phyloP scores from a whole-genome alignment of 2,113 vertebrate genomes.

The Melanerpes aurifrons region DNA sequence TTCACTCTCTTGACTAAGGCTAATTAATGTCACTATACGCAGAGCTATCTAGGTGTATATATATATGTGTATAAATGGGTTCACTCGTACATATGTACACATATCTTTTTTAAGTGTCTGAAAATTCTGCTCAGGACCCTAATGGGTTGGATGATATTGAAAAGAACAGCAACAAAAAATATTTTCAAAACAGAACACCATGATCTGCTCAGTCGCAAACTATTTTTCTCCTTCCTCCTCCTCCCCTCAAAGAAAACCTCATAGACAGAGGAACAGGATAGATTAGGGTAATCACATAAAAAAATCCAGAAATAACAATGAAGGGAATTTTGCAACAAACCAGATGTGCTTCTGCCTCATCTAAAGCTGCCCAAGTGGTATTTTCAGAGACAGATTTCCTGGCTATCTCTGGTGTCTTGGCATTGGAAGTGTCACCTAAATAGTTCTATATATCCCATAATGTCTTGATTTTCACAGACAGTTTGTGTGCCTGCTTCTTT shows the following conservation, averaged over 20 bases:
- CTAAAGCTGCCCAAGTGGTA: neutral
- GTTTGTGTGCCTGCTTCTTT: neutral
- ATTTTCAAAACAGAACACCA: neutral
- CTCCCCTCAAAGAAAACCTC: neutral
- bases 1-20: neutral
- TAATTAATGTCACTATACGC: neutral
- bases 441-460: neutral
- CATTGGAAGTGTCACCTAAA: neutral
- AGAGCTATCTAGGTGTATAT: too few species aligned
- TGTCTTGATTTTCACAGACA: neutral
- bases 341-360: neutral
- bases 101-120: neutral
- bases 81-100: too few species aligned
- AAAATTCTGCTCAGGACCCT: neutral
- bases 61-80: accelerated
- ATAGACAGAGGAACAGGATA: neutral
- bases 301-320: neutral
- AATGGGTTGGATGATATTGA: neutral
- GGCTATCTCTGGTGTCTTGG: neutral
- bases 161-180: neutral
- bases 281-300: neutral
- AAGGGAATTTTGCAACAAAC: neutral
- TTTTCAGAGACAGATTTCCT: neutral
- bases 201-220: neutral
- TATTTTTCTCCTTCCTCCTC: neutral